phyloP scores from a whole-genome alignment of 2,113 vertebrate species.

The Kryptolebias marmoratus region DNA sequence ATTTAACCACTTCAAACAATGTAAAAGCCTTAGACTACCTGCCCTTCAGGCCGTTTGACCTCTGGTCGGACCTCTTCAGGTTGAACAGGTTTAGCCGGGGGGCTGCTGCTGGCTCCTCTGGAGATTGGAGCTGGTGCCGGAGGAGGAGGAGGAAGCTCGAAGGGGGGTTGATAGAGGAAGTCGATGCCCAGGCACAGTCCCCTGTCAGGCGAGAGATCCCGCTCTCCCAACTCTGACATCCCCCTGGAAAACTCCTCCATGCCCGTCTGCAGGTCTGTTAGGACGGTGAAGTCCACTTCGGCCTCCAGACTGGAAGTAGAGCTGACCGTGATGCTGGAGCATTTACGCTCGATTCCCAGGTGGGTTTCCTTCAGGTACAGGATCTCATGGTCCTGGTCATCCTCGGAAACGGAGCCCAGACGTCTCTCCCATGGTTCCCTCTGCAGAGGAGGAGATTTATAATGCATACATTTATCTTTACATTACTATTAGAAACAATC shows the following conservation, averaged over 20 bases:
- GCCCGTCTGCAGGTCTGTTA: conserved; percentile 93
- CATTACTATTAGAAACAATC: background rate
- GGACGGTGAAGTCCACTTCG: conserved; percentile 95
- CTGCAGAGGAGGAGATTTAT: conserved; percentile 56
- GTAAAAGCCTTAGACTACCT: conserved; percentile 52
- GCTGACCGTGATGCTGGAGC: conserved; percentile 96
- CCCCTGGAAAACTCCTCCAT: conserved; percentile 96
- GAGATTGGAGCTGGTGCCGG: conserved; percentile 49
- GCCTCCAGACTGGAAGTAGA: conserved; percentile 96
- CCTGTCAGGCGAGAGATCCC: conserved; percentile 86
- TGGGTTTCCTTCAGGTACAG: conserved; percentile 95
- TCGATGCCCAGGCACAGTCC: conserved; percentile 81
- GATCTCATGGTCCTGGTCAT: conserved; percentile 91
- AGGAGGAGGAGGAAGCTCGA: conserved; percentile 59
- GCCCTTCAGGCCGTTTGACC: conserved; percentile 62
- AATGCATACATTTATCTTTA: background rate
- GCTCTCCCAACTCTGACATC: conserved; percentile 89
- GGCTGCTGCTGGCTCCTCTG: conserved; percentile 61
- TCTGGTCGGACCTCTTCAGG: conserved; percentile 65
- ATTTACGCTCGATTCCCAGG: conserved; percentile 95
- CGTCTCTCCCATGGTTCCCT: conserved; percentile 83
- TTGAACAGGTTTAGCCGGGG: conserved; percentile 61
- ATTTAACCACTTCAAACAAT: too few relatives aligned
- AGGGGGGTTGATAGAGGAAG: conserved; percentile 66
- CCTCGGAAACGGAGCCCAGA: conserved; percentile 85